Evolutionary conservation across 2,888 invertebrate genomes (phyloP), one percentile per base, ranked within the genome.

Genomic region (Tenthredo amoena): DNA sequence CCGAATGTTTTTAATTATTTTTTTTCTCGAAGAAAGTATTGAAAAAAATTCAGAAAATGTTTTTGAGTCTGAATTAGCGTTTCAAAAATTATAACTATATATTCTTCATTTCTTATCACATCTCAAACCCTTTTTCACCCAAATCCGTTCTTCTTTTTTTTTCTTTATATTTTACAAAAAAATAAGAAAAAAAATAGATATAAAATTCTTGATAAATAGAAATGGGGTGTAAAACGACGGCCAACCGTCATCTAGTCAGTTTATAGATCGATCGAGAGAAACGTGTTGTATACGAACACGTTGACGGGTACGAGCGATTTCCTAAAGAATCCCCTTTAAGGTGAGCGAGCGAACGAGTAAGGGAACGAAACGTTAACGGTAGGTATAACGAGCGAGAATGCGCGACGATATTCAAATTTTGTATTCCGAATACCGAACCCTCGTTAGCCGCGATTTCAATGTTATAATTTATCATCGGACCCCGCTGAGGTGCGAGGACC

Each of bases 381-480:
- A 31, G 83, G 68, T 83, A 31, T 81, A 68, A 47, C 68, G 83
- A 83, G 18, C 83, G 65, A 83, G 83, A 68, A 82, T 34, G 26
- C 37, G 68, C 83, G 89, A 90, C 90, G 90, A 92, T 93, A 93
- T 92, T 93, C 92, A 93, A 93, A 93, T 93, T 92, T 91, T 21
- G 50, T 43, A 68, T 68, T 83, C 47, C 40, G 50, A 81, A 81
- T 62, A 77, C 62, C 88, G 89, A 90, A 91, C 92, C 92, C 92
- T 91, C 91, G 92, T 92, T 91, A 91, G 90, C 87, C 87, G 90
- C 90, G 90, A 90, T 91, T 90, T 91, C 90, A 91, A 92, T 92
- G 91, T 87, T 89, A 91, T 91, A 91, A 93, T 93, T 93, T 92
- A 92, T 92, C 92, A 92, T 91, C 90, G 90, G 90, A 89, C 88